Evolutionary conservation across 2,113 vertebrate genomes (phyloP), one percentile per base, ranked within the genome.

Genomic region (Scalopus aquaticus): DNA sequence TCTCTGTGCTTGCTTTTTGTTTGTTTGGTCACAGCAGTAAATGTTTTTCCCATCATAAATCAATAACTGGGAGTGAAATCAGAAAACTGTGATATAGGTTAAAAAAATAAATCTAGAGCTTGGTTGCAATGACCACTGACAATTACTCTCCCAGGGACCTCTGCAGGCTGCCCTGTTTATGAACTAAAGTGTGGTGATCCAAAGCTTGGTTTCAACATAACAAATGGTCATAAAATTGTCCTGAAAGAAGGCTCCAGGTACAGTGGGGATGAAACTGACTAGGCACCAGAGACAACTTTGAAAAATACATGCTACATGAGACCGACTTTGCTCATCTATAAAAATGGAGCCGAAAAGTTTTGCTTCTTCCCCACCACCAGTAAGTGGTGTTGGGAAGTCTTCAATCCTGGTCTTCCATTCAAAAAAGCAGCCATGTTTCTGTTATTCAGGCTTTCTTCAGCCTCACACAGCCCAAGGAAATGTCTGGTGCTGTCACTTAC

Each of bases 21-120:
- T 69, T 17, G 9, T 20, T 83, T 58, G 22, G 1, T 39, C 12
- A 37, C 70, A 26, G 74, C 10, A 65, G 58, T 64, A 70, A 93
- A 84, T 91, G 30, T 39, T 74, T 88, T 74, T n/a, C 9, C 51
- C 10, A 42, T 39, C 70, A 76, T 60, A 81, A 51, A 62, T 80
- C n/a, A 11, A 56, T 90, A 51, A 37, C 24, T 64, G 1, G 28
- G 16, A 84, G 39, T 24, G 44, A 1, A 79, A 84, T 58, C 32
- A 79, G 64, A 78, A 80, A 49, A 84, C 11, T 56, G 73, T 13
- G 20, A 85, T 46, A 39, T 1, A 64, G 7, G 17, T 16, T 56
- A 39, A 93, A 46, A 92, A 94, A 95, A 42, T 51, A 83, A 88
- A 96, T 54, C 44, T 58, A 42, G 17, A 95, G 56, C 11, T 81